Evolutionary conservation across 1,140 invertebrate genomes (phyloP), one percentile per base, ranked within the genome.

Genomic region (Grapholita molesta): DNA sequence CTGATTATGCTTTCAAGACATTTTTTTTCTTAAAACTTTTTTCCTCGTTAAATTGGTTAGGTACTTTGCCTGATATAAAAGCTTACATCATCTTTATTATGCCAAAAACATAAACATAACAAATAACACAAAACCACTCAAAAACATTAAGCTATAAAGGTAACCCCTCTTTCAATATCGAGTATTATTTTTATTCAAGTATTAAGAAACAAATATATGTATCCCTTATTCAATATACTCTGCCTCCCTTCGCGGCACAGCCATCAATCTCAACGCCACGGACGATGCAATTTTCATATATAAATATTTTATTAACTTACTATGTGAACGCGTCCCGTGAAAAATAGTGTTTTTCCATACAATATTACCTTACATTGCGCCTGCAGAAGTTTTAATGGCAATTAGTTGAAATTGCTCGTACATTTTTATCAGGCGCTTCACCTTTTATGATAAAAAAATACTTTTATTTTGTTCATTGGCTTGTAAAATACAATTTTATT

Each of bases 301-400:
- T 78, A 74, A 74, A 79, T 76, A 74, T 76, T 73, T 66, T 57
- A 71, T 72, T 64, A 75, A 68, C 52, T 52, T 53, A 65, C 66
- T 35, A 48, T 61, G 24, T 35, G 18, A 65, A 38, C 32, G 28
- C n/a, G 23, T 21, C 0, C 30, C 33, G 30, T 64, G 18, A 65
- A 35, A 65, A 65, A 65, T 65, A 65, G 64, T 64, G 30, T 64
- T 15, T 64, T 64, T 64, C 32, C 25, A 30, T 32, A 23, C 25
- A 30, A 64, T 18, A 30, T 30, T 64, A 64, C 12, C 53, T 57
- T 55, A 55, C 21, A 53, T 21, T 15, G 42, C 42, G 42, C 42
- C 42, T 48, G 42, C 7, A 6, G 21, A 48, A 48, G 42, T 48
- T 48, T 48, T 48, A 48, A 48, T 48, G 42, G 42, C 42, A 21